These are phyloP conservation scores for Dusona sp. DNA, from an alignment of 2,888 invertebrate genomes.

Conservation along the genomic window DNA sequence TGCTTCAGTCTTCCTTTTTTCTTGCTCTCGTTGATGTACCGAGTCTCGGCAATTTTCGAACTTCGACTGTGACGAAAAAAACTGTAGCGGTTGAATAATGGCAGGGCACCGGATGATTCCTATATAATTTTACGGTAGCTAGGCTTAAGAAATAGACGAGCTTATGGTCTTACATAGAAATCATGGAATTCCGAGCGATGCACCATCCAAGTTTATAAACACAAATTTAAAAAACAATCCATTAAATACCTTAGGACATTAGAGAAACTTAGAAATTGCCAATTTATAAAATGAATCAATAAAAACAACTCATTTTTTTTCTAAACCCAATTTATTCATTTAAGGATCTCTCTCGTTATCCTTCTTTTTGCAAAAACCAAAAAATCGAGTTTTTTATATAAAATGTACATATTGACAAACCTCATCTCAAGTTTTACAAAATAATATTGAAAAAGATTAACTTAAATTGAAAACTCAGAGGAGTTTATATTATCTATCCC, in stretches of 20 bases:
- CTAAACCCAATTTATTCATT: neutral
- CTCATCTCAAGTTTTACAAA: too few species aligned
- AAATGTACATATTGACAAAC: too few species aligned
- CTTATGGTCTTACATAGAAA: slow-evolving; percentile 33
- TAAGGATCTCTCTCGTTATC: too few species aligned
- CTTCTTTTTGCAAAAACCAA: too few species aligned
- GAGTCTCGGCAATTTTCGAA: slow-evolving; percentile 11
- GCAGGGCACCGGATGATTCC: neutral
- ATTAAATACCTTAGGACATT: neutral
- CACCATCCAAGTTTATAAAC: neutral
- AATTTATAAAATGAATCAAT: neutral
- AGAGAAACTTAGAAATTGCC: neutral
- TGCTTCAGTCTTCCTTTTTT: slow-evolving; percentile 21
- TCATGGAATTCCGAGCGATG: slow-evolving; percentile 24
- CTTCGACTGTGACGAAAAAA: slow-evolving; percentile 25
- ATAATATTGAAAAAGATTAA: too few species aligned
- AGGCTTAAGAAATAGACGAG: slow-evolving; percentile 48
- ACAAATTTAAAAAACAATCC: neutral
- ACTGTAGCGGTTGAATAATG: slow-evolving; percentile 31
- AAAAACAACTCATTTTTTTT: neutral
- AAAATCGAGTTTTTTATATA: too few species aligned
- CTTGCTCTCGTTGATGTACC: slow-evolving; percentile 12
- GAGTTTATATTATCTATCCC: too few species aligned
- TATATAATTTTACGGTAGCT: slow-evolving; percentile 68
- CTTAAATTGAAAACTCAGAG: too few species aligned